Percentiles rank a stretch among this genome's conserved stretches.
Conservation (phyloP, 2,888 invertebrate genomes). For the Thera obeliscata region DNA sequence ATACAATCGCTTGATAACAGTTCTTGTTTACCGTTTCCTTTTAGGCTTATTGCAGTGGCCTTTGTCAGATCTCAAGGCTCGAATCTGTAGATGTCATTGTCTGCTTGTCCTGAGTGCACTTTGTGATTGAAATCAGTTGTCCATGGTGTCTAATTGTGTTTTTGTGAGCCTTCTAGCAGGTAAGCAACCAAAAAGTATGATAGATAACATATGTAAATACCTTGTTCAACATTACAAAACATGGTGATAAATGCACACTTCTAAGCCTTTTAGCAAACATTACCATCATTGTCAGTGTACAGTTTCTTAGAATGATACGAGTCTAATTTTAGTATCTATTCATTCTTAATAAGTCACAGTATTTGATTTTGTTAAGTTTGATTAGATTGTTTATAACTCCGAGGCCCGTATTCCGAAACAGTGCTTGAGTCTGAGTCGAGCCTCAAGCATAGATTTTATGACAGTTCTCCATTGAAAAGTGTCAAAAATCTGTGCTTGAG, state of each 20-base stretch:
- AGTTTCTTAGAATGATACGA: neutral
- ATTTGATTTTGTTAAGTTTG: too few relatives aligned
- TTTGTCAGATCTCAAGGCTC: constrained; percentile 54
- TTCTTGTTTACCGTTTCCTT: constrained; percentile 69
- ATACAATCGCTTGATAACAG: constrained; percentile 68
- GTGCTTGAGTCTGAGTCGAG: too few relatives aligned
- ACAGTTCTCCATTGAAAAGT: too few relatives aligned
- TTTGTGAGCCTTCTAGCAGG: constrained; percentile 69
- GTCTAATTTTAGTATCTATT: neutral
- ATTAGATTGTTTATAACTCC: too few relatives aligned
- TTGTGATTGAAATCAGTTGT: constrained; percentile 45
- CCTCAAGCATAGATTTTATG: too few relatives aligned
- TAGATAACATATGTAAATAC: constrained; percentile 13
- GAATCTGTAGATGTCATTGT: constrained; percentile 36
- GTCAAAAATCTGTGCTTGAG: too few relatives aligned
- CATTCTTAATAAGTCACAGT: too few relatives aligned
- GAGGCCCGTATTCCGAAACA: too few relatives aligned
- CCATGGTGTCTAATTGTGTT: constrained; percentile 76
- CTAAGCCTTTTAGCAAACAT: neutral
- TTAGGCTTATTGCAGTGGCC: constrained; percentile 55
- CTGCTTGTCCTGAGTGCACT: constrained; percentile 27
- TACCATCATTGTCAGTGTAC: neutral
- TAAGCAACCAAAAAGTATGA: constrained; percentile 48
- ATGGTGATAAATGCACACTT: neutral
- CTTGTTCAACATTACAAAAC: constrained; percentile 21